Percentiles rank a stretch among this genome's conserved stretches.
phyloP scores from a whole-genome alignment of 1,140 invertebrate genomes.

The Ostrea edulis region DNA sequence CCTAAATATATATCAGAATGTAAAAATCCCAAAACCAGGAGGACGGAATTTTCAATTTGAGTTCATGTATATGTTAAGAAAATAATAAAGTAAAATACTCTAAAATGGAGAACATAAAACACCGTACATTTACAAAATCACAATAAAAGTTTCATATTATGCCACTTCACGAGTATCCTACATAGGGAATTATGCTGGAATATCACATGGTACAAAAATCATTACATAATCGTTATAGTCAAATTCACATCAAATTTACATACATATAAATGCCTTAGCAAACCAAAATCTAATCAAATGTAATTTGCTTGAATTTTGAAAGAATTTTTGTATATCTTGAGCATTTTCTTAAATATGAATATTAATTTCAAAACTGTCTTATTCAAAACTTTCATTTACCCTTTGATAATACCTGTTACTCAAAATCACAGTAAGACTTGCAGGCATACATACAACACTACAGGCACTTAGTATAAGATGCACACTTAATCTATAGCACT shows the following conservation, averaged over 20 bases:
- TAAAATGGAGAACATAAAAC: background rate
- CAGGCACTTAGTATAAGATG: background rate
- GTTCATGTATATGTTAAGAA: background rate
- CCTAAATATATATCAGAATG: background rate
- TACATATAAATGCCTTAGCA: background rate
- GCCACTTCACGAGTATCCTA: constrained; percentile 16
- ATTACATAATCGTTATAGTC: background rate
- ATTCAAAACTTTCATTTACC: background rate
- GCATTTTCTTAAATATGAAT: background rate
- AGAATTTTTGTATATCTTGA: background rate
- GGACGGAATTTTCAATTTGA: background rate
- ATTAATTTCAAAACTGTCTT: background rate
- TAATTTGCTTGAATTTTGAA: background rate
- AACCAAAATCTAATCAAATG: background rate
- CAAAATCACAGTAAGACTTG: background rate
- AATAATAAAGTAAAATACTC: background rate
- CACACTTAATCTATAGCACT: constrained; percentile 5
- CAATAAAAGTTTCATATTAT: background rate
- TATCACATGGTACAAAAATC: background rate
- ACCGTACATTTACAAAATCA: background rate
- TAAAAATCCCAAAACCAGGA: background rate
- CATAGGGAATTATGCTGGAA: constrained; percentile 23
- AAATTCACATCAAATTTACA: background rate
- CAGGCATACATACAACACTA: background rate
- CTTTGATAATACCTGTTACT: background rate